These are phyloP conservation scores for Coturnix japonica DNA, from an alignment of 2,113 vertebrate species.

Conservation along the genomic window DNA sequence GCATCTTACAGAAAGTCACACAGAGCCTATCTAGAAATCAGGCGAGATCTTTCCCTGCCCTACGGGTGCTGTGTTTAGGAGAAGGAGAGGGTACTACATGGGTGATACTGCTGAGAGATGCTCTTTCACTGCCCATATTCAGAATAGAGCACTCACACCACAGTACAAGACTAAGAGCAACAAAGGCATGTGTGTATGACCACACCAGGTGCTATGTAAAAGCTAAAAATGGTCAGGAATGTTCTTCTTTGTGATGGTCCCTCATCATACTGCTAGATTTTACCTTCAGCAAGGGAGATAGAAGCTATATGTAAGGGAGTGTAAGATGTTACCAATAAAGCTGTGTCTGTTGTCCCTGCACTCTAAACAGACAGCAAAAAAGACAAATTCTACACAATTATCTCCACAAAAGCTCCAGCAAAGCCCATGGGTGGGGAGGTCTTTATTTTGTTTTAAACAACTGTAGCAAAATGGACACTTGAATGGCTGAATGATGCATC, in stretches of 20 bases:
- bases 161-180: not conserved
- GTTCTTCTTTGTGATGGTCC: not conserved
- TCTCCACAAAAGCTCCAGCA: not conserved
- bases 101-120: fast-evolving
- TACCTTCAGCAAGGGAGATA: not conserved
- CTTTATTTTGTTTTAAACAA: not conserved
- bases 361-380: not conserved
- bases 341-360: fast-evolving
- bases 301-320: not conserved
- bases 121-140: not conserved
- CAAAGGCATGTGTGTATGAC: fast-evolving
- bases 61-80: not conserved
- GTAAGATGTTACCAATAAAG: not conserved
- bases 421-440: not conserved
- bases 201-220: not conserved
- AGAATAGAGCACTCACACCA: not conserved
- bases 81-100: fast-evolving
- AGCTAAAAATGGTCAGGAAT: not conserved
- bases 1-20: not conserved
- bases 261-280: not conserved
- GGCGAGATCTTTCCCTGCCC: not conserved
- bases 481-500: not conserved
- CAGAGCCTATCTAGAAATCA: not conserved
- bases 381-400: not conserved
- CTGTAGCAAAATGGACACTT: not conserved